Evolutionary conservation across 2,888 invertebrate genomes (phyloP), one percentile per base, ranked within the genome.

Genomic region (Galerucella nymphaeae): DNA sequence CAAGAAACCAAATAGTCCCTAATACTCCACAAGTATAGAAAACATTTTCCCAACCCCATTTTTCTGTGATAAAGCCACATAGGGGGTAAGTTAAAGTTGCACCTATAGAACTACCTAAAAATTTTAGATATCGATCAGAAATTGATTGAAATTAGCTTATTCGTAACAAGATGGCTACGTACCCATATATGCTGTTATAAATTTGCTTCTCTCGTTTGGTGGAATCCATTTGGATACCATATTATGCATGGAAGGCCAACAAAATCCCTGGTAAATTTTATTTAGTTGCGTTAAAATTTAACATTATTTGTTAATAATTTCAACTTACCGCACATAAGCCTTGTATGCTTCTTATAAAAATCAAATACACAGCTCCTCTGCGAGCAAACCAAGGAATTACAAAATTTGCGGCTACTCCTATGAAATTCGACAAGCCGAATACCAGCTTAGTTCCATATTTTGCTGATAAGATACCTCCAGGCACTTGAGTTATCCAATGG

Each of bases 201-300:
- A 83, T 76, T 82, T 92, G 80, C 93, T 92, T 69, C 94, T 89
- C 83, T 96, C 95, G 76, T 93, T 89, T 0, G 93, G 93, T 14
- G 95, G 95, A 66, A 95, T 93, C 95, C 95, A 95, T 79, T 91
- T 90, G 0, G 93, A 93, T 75, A 93, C 92, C 88, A 95, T 88
- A 30, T 92, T 88, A 83, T 94, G 93, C 93, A 94, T 93, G 2
- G 93, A 90, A 2, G 95, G 94, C 90, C 93, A 94, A 10, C 90
- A 88, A 38, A 92, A 89, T 5, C 91, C 92, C 91, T 91, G 67
- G 41, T n/a, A 81, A 77, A 57, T 20, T 18, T 53, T 53, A 18
- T 53, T 38, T 4, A 45, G 42, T 42, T 9, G 1, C n/a, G 9
- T 42, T 42, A 42, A 11, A 11, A 42, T 42, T 13, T 42, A 13